Evolutionary conservation across 2,888 invertebrate genomes (phyloP).

Genomic region (Kryphioiulus occultus): DNA sequence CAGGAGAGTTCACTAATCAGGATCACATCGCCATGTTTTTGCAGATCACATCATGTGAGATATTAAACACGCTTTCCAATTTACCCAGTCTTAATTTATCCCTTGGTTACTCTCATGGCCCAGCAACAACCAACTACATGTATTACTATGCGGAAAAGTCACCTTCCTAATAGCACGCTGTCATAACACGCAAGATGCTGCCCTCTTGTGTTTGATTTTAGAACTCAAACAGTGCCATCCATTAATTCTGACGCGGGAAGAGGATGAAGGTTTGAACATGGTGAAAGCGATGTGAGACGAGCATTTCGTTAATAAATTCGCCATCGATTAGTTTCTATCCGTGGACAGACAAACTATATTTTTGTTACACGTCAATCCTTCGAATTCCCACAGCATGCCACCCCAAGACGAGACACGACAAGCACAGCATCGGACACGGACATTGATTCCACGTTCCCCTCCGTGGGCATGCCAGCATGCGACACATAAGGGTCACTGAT

Average conservation of each 20-base stretch:
- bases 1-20: too few species aligned
- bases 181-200: not conserved
- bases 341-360: not conserved
- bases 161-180: too few species aligned
- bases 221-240: not conserved
- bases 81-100: too few species aligned
- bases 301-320: not conserved
- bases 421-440: not conserved
- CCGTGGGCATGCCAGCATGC: constrained; percentile 21
- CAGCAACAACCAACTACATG: too few species aligned
- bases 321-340: not conserved
- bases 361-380: not conserved
- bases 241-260: not conserved
- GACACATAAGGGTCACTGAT: constrained; percentile 20
- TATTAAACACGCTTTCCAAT: too few species aligned
- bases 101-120: too few species aligned
- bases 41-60: too few species aligned
- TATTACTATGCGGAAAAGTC: too few species aligned
- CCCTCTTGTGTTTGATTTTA: not conserved
- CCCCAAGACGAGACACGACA: constrained; percentile 9
- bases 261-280: not conserved
- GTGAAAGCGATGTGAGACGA: not conserved
- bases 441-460: not conserved
- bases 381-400: constrained; percentile 12
- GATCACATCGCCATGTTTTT: too few species aligned